These are phyloP conservation scores for Polydrusus pterygomalis DNA, from an alignment of 2,888 invertebrate species.

Conservation along the genomic window DNA sequence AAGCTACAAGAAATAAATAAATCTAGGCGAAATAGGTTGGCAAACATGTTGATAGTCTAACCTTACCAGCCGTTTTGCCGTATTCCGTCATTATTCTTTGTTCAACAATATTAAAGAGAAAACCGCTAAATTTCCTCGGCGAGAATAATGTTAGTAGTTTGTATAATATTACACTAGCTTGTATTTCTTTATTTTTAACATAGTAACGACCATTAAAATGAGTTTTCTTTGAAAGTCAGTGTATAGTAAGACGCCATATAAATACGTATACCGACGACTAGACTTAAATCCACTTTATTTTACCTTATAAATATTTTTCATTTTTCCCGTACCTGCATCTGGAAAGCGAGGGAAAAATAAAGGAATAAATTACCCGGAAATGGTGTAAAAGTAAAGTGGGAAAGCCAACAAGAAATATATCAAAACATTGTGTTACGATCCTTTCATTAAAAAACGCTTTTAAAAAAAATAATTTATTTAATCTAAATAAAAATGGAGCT, in stretches of 20 bases:
- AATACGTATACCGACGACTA: constrained; percentile 7
- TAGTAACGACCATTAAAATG: constrained; percentile 17
- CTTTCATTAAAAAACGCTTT: no score
- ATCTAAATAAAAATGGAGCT: no score
- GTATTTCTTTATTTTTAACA: constrained; percentile 2
- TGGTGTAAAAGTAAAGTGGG: constrained; percentile 3
- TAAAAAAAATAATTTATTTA: no score
- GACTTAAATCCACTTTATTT: constrained; percentile 19
- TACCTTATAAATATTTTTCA: constrained; percentile 19
- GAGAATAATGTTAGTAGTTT: not conserved
- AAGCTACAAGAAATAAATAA: no score
- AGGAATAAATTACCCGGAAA: constrained; percentile 17
- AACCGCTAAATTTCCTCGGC: not conserved
- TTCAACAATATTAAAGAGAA: not conserved
- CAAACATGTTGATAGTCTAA: no score
- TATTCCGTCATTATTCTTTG: not conserved
- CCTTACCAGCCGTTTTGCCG: no score
- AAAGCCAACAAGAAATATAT: not conserved
- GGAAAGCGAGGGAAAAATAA: constrained; percentile 16
- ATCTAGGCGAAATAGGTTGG: no score
- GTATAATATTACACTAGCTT: not conserved
- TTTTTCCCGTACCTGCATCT: not conserved
- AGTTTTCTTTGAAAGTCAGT: constrained; percentile 16
- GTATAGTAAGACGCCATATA: constrained; percentile 18
- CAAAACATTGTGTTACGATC: not conserved